phyloP scores from a whole-genome alignment of 2,113 vertebrate genomes.

The Crotalus viridis region DNA sequence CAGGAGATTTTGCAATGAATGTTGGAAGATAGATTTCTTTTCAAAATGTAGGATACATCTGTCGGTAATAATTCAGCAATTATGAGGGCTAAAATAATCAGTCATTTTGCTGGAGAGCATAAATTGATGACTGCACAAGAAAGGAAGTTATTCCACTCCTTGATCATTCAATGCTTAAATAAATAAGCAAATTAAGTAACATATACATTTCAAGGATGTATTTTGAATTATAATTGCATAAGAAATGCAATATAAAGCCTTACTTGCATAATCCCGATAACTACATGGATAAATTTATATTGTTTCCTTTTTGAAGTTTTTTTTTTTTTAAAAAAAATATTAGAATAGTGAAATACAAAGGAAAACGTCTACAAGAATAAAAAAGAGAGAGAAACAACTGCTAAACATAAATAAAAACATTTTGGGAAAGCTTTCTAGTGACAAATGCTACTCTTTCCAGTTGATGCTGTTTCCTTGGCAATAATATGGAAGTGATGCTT shows the following conservation, averaged over 20 bases:
- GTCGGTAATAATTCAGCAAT: conserved; percentile 47
- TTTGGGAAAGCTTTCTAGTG: neutral
- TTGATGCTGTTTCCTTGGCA: neutral
- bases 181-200: conserved; percentile 14
- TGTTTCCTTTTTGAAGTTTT: neutral
- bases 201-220: conserved; percentile 16
- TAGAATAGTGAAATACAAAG: neutral
- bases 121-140: conserved; percentile 50
- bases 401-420: neutral
- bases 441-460: neutral
- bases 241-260: neutral
- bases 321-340: neutral
- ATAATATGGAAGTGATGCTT: neutral
- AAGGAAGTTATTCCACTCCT: conserved; percentile 25
- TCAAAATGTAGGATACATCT: conserved; percentile 58
- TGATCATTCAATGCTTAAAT: conserved; percentile 24
- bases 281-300: neutral
- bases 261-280: neutral
- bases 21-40: conserved; percentile 40
- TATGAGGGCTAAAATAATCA: conserved; percentile 45
- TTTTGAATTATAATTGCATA: conserved; percentile 4
- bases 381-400: neutral
- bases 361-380: neutral
- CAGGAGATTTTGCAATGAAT: conserved; percentile 60
- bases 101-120: conserved; percentile 41